Conservation (phyloP, 1,140 invertebrate genomes). For the Varroa destructor region DNA sequence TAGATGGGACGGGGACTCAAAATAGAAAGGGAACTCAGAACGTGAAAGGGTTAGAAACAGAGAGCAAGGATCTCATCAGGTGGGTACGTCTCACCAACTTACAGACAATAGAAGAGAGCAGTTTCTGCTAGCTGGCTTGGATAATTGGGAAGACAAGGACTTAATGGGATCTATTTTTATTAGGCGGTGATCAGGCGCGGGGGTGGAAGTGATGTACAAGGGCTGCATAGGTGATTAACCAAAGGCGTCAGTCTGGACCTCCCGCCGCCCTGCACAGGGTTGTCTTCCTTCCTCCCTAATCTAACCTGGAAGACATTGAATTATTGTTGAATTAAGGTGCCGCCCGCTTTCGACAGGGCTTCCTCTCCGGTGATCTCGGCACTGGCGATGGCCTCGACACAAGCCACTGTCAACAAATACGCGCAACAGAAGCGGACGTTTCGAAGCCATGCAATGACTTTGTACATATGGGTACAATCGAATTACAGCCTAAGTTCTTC, state of each 20-base stretch:
- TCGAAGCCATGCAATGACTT: slow-evolving; percentile 20
- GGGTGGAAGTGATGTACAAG: not conserved
- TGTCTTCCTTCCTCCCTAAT: not conserved
- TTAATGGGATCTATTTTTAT: not conserved
- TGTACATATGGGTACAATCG: slow-evolving; percentile 28
- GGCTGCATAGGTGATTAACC: not conserved
- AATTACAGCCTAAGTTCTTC: slow-evolving; percentile 9
- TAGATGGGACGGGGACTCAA: too few species aligned
- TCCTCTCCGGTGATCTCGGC: slow-evolving; percentile 24
- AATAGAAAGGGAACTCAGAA: too few species aligned
- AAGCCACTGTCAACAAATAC: not conserved
- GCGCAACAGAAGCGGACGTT: not conserved
- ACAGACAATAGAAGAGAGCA: not conserved
- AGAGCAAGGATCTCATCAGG: not conserved
- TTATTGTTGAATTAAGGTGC: slow-evolving; percentile 6
- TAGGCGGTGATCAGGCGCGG: not conserved
- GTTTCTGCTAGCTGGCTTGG: not conserved
- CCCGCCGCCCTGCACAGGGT: not conserved
- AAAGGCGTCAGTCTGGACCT: not conserved
- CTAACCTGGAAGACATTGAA: not conserved
- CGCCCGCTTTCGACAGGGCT: not conserved
- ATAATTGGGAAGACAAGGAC: not conserved
- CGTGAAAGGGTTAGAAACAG: not conserved
- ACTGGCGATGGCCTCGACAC: not conserved
- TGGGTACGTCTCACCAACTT: not conserved